These are phyloP conservation scores for Cololabis saira DNA, from an alignment of 2,113 vertebrate species.

Conservation along the genomic window DNA sequence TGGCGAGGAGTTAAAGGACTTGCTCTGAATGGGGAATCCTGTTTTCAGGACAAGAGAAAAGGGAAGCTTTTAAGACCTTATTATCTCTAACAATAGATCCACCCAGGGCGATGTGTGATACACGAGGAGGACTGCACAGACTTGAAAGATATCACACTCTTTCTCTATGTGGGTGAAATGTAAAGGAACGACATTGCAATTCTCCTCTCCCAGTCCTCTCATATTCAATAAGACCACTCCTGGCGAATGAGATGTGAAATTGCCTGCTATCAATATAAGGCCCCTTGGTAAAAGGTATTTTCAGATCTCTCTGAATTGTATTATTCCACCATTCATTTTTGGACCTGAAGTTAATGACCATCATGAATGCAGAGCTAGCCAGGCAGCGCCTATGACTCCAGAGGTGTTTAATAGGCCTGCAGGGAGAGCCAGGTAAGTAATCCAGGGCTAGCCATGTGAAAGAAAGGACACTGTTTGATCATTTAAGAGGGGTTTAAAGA, in stretches of 20 bases:
- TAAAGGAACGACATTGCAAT: slow-evolving; percentile 63
- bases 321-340: slow-evolving; percentile 75
- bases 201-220: slow-evolving; percentile 55
- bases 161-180: slow-evolving; percentile 57
- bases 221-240: slow-evolving; percentile 76
- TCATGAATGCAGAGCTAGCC: slow-evolving; percentile 71
- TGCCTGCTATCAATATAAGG: slow-evolving; percentile 66
- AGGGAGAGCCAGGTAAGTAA: slow-evolving; percentile 60
- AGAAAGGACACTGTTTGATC: slow-evolving; percentile 53
- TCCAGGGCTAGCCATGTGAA: slow-evolving; percentile 54
- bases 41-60: slow-evolving; percentile 46
- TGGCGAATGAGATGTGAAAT: slow-evolving; percentile 80
- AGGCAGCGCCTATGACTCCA: slow-evolving; percentile 57
- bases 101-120: slow-evolving; percentile 49
- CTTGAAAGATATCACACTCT: slow-evolving; percentile 48
- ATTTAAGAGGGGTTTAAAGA: slow-evolving; percentile 51
- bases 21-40: slow-evolving; percentile 54
- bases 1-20: slow-evolving; percentile 52
- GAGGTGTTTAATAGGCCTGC: slow-evolving; percentile 55
- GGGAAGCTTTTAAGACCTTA: slow-evolving; percentile 67
- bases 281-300: slow-evolving; percentile 72
- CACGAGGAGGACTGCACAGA: slow-evolving; percentile 41
- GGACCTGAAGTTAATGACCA: slow-evolving; percentile 69
- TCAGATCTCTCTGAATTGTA: slow-evolving; percentile 68
- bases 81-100: slow-evolving; percentile 65